Evolutionary conservation across 2,888 invertebrate species (phyloP), one percentile per base, ranked within the genome.

Genomic region (Formica aserva): DNA sequence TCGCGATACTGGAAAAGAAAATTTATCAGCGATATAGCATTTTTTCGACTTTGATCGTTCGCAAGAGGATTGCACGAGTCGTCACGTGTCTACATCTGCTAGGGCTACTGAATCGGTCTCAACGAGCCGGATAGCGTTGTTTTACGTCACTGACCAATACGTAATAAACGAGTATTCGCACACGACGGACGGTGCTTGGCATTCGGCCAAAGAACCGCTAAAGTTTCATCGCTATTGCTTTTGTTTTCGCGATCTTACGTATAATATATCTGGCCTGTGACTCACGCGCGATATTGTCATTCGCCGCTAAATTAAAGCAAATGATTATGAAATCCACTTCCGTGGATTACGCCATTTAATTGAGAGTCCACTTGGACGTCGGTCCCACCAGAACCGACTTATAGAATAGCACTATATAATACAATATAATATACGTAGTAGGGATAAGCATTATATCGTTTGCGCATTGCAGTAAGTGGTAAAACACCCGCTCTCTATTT

Each of bases 381-480:
- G 26, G 26, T 26, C 26, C 26, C 26, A 26, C 26, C 26, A 26
- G 26, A 1, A 26, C 26, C 1, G 15, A 76, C 15, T 8, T 48
- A 18, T 9, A 57, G 72, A 65, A 38, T 66, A 55, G 69, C 88
- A 86, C 3, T 29, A 29, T 62, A 15, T 4, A 4, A 35, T 38
- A 38, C 38, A 48, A 18, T 29, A 29, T 62, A 18, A 26, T 22
- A 35, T 38, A 38, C 38, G 41, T 86, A 65, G 65, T 63, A 82
- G 82, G 41, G 18, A 72, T 67, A 85, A 63, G 71, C 66, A 71
- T 75, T 52, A n/a, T 35, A 85, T 86, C 86, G 83, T 63, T 92
- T 92, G 90, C 92, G 92, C 92, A 92, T 90, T 92, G 92, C 92
- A 90, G 92, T 92, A 92, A 89, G 92, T 92, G 91, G 92, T 92